Conservation (phyloP, 2,113 vertebrate species). For the Genyomyrus donnyi region DNA sequence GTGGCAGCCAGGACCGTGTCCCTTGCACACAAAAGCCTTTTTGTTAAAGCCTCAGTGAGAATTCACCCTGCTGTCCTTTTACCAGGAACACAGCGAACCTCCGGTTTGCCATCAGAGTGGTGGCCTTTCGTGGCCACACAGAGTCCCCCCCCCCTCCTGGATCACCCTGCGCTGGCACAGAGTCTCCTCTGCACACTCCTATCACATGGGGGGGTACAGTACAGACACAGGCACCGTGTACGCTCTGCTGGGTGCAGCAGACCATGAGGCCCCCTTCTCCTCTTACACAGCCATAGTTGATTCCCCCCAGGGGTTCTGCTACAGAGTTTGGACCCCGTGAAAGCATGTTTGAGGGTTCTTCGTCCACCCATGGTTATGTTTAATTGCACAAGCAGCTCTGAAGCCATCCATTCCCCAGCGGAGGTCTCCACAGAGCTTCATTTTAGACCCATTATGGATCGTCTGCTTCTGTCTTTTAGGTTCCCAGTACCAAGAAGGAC, state of each 20-base stretch:
- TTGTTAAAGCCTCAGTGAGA: constrained; percentile 68
- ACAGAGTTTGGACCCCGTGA: neutral
- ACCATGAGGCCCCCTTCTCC: neutral
- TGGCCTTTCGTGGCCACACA: constrained; percentile 62
- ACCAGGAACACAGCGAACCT: constrained; percentile 71
- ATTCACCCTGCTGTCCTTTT: constrained; percentile 69
- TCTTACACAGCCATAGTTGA: neutral
- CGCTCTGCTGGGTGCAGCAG: constrained; percentile 21
- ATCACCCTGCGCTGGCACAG: constrained; percentile 64
- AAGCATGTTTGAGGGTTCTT: neutral
- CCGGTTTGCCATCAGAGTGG: constrained; percentile 70
- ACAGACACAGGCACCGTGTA: constrained; percentile 37
- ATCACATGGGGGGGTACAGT: constrained; percentile 44
- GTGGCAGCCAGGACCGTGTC: constrained; percentile 55
- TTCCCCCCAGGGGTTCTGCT: neutral
- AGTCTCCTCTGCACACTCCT: constrained; percentile 45
- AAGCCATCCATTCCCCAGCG: neutral
- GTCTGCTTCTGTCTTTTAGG: neutral
- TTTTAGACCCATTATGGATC: neutral
- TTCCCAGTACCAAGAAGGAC: neutral
- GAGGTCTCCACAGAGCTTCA: neutral
- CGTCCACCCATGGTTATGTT: neutral
- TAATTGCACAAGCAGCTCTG: neutral
- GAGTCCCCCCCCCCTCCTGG: constrained; percentile 50
- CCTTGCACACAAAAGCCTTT: constrained; percentile 64